These are phyloP conservation scores for Platichthys stellatus DNA, from an alignment of 2,113 vertebrate genomes.

Conservation along the genomic window DNA sequence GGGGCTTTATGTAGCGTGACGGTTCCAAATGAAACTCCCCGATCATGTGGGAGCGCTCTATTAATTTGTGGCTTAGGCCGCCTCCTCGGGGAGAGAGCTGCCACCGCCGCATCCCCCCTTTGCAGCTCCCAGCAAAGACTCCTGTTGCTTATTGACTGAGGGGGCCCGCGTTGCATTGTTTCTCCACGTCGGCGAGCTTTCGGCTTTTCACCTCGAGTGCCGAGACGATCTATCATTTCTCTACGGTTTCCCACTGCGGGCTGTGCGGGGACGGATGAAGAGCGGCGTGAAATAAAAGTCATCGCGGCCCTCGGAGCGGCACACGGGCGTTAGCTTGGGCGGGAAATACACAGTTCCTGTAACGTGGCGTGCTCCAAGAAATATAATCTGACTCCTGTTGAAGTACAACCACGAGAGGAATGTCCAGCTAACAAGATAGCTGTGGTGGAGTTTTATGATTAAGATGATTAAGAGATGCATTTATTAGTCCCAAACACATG, in stretches of 20 bases:
- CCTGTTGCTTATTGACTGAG: constrained; percentile 66
- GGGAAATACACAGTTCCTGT: constrained; percentile 13
- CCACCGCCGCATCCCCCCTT: constrained; percentile 33
- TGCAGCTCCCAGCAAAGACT: constrained; percentile 52
- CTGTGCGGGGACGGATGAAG: constrained; percentile 59
- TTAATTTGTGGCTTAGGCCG: constrained; percentile 75
- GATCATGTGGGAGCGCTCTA: constrained; percentile 72
- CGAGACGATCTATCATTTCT: constrained; percentile 64
- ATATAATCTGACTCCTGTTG: constrained; percentile 55
- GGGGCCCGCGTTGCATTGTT: constrained; percentile 50
- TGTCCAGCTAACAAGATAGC: constrained; percentile 29
- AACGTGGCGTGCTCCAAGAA: constrained; percentile 28
- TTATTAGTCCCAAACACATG: no score
- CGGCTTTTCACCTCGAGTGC: constrained; percentile 55
- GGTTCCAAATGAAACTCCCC: constrained; percentile 75
- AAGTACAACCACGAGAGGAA: constrained; percentile 20
- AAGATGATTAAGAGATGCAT: no score
- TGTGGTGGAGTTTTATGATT: neutral
- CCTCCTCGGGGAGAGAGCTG: constrained; percentile 67
- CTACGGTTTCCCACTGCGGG: constrained; percentile 31
- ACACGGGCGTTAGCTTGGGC: neutral
- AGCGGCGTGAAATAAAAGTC: constrained; percentile 71
- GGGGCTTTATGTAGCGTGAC: constrained; percentile 74
- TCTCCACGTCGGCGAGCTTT: constrained; percentile 33
- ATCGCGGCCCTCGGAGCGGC: constrained; percentile 58